Percentiles rank a stretch among this genome's conserved stretches.
These are phyloP conservation scores for Allophyes oxyacanthae DNA, from an alignment of 2,888 invertebrate species.

Conservation along the genomic window DNA sequence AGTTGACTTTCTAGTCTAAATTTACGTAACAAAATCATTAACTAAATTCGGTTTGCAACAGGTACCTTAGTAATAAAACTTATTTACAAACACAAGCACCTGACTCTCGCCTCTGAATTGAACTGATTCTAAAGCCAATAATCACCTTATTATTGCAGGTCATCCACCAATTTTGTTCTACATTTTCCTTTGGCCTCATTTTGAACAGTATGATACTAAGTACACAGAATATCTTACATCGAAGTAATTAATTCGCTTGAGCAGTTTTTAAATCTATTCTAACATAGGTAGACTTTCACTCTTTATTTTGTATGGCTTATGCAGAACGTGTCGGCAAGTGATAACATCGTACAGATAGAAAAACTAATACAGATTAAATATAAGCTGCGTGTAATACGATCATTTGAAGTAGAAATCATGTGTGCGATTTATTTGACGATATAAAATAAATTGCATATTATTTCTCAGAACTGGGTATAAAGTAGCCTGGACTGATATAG, in stretches of 20 bases:
- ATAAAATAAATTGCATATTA: background rate
- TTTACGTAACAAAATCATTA: no score
- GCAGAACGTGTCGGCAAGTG: no score
- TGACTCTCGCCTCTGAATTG: no score
- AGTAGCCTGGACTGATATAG: slow-evolving; percentile 6
- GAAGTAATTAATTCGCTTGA: slow-evolving; percentile 14
- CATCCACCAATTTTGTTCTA: slow-evolving; percentile 19
- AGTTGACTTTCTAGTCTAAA: no score
- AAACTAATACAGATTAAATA: background rate
- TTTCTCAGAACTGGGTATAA: slow-evolving; percentile 8
- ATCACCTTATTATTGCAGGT: slow-evolving; percentile 4
- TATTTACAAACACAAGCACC: no score
- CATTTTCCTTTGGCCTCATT: slow-evolving; percentile 19
- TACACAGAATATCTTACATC: background rate
- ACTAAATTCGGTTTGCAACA: no score
- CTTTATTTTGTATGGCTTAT: slow-evolving; percentile 14
- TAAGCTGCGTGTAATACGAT: slow-evolving; percentile 21
- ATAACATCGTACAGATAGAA: background rate
- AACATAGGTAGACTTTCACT: slow-evolving; percentile 37
- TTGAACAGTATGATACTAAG: slow-evolving; percentile 1
- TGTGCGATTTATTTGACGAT: slow-evolving; percentile 3
- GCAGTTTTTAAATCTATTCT: slow-evolving; percentile 14
- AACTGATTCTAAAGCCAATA: background rate
- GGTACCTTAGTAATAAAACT: no score
- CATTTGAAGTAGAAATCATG: slow-evolving; percentile 18